Evolutionary conservation across 2,113 vertebrate species (phyloP), one percentile per base, ranked within the genome.

Genomic region (Pelecanus crispus): DNA sequence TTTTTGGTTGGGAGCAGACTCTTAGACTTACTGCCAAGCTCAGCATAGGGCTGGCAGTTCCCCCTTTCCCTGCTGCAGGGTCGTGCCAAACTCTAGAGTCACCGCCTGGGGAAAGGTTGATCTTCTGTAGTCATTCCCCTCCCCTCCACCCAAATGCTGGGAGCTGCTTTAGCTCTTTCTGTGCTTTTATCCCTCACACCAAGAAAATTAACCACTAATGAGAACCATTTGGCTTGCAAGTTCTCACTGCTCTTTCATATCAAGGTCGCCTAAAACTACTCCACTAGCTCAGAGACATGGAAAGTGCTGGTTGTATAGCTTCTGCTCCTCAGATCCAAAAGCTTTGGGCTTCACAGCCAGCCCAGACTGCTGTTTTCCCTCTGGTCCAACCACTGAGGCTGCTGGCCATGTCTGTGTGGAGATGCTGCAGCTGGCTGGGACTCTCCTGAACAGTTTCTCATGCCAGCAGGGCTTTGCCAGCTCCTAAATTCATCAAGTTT

Each of bases 151-250:
- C 63, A 82, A 40, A 87, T 0, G 1, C 81, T 92, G 52, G 52
- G 47, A 94, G 70, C 80, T 72, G 49, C 62, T 91, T 91, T 75
- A 66, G 84, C 40, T 92, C 74, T 68, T 92, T 93, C 84, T 94
- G 78, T 2, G 15, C 74, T 95, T 97, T 95, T 77, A 91, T 96
- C 84, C 89, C 56, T 95, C 87, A 87, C 86, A 96, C 61, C 56
- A 94, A 90, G 86, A 89, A 91, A 95, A 94, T 86, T 62, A 91
- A 73, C 66, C 50, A 34, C 86, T 96, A 96, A 96, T 83, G 42
- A 92, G 63, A 94, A 95, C 63, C 94, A 90, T 50, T 92, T 95
- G 95, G 17, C 50, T 96, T 94, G 31, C 2, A 14, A 80, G 59
- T 89, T 92, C 86, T 91, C 26, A 38, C 7, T 95, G 84, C 45